These are phyloP conservation scores for Arctocebus calabarensis DNA, from an alignment of 2,797 vertebrate species.

Conservation along the genomic window DNA sequence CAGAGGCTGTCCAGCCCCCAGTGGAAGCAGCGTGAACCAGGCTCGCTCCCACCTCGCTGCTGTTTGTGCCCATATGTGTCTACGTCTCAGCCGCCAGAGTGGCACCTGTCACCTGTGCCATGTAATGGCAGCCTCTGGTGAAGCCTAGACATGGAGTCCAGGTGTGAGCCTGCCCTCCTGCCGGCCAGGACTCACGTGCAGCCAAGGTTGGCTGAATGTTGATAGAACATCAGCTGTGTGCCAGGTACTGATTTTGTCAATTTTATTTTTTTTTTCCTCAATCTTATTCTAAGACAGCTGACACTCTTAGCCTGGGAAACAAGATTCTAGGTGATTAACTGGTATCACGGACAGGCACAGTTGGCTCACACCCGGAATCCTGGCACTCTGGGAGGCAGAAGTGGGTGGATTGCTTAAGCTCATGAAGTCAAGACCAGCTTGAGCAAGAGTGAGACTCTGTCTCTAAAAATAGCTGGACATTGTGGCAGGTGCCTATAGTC, in stretches of 20 bases:
- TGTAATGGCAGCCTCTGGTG: neutral
- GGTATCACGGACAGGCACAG: too few relatives aligned
- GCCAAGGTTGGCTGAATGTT: accelerated
- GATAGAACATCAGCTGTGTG: accelerated
- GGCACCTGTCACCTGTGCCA: too few relatives aligned
- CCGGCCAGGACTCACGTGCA: neutral
- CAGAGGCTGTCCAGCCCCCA: neutral
- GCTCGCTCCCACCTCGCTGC: too few relatives aligned
- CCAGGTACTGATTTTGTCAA: neutral
- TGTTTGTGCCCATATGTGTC: neutral
- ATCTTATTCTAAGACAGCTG: neutral
- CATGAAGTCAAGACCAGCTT: too few relatives aligned
- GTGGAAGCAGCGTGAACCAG: neutral
- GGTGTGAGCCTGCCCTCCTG: neutral
- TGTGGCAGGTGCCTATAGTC: too few relatives aligned
- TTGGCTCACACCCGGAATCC: too few relatives aligned
- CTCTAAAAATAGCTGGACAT: too few relatives aligned
- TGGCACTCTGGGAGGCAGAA: too few relatives aligned
- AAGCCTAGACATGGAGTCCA: accelerated
- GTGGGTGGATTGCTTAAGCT: too few relatives aligned
- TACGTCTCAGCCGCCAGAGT: neutral
- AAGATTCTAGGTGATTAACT: neutral
- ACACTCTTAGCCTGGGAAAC: neutral
- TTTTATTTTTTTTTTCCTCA: too few relatives aligned
- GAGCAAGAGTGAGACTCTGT: too few relatives aligned